Evolutionary conservation across 1,140 invertebrate species (phyloP), one percentile per base, ranked within the genome.

Genomic region (Aleiodes sp.): DNA sequence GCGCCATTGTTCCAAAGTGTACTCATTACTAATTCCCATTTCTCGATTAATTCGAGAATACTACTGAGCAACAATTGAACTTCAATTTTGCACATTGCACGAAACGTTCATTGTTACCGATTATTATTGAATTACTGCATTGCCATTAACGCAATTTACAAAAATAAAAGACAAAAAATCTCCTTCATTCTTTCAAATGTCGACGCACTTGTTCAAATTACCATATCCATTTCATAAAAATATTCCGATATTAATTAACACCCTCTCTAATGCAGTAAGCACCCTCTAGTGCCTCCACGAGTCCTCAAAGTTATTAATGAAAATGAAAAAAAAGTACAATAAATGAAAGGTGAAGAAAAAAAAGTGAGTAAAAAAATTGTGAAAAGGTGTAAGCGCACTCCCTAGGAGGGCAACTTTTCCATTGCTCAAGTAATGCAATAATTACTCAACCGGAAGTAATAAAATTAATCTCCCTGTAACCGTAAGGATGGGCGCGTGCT

Each of bases 391-490:
- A n/a, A 14, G 19, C 28, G 28, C 57, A 6, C 57, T 31, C 26
- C n/a, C 57, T 33, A 57, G 21, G 57, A 70, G 35, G 59, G 73
- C 71, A 77, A 76, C 73, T 78, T 77, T 59, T 59, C 4, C 75
- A 70, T 75, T 72, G 75, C 29, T 73, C 69, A 78, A 80, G 77
- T 81, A 81, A 81, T 75, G 76, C 78, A 81, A 83, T 81, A 81
- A 82, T 83, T 81, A 82, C 78, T 77, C 71, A 68, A 70, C 76
- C 78, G 82, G 82, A 82, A 82, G 80, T 83, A 83, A 83, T 83
- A 81, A 81, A 83, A 83, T 81, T 82, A 83, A 83, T 83, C 77
- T 83, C 74, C 56, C 63, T 16, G 68, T 70, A 71, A 65, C 67
- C 37, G 39, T 16, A 29, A 59, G 12, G 26, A 29, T 37, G 35